These are phyloP conservation scores for Lichenostomus cassidix DNA, from an alignment of 2,113 vertebrate species.

Conservation along the genomic window DNA sequence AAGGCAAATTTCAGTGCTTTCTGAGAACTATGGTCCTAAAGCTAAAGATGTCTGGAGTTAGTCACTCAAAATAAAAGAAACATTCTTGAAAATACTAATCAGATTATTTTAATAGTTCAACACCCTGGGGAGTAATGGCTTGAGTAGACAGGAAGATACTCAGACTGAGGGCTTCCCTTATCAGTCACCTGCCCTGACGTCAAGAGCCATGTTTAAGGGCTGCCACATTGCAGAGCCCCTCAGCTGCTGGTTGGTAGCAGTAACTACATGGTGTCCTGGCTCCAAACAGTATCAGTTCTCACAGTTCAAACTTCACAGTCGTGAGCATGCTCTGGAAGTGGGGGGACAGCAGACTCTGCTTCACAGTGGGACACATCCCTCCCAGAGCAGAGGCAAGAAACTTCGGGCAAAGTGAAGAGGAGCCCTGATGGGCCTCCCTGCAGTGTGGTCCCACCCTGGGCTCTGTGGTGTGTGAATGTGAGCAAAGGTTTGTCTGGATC, in stretches of 20 bases:
- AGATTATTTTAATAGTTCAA: not conserved
- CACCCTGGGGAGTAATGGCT: not conserved
- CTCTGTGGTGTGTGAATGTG: not conserved
- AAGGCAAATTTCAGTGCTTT: not conserved
- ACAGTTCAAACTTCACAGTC: not conserved
- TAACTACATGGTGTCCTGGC: no score
- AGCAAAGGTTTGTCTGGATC: not conserved
- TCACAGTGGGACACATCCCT: not conserved
- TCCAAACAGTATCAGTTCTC: not conserved
- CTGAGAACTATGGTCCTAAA: not conserved
- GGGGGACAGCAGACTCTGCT: not conserved
- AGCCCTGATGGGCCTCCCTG: not conserved
- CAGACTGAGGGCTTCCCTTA: not conserved
- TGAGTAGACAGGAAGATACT: not conserved
- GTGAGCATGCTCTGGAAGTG: accelerated
- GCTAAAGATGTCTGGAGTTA: not conserved
- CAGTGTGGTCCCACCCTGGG: accelerated
- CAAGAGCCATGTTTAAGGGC: not conserved
- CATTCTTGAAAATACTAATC: not conserved
- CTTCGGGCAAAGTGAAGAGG: accelerated
- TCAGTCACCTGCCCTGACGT: not conserved
- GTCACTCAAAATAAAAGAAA: not conserved
- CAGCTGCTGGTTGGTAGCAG: not conserved
- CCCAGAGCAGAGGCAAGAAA: not conserved
- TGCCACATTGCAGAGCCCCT: not conserved